Evolutionary conservation across 2,113 vertebrate genomes (phyloP).

Genomic region (Tupaia tana): DNA sequence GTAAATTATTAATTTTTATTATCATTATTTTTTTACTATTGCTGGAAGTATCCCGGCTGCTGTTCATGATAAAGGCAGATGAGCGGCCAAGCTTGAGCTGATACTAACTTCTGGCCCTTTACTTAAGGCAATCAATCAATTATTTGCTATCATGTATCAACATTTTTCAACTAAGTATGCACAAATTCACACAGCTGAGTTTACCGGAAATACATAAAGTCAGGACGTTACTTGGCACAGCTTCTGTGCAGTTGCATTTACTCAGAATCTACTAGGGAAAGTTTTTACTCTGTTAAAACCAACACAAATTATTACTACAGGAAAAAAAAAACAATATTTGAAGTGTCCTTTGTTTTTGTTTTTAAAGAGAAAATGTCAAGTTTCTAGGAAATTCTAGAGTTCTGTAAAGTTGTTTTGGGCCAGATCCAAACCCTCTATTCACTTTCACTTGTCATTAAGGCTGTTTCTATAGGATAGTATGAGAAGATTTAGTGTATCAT

Average conservation of each 20-base stretch:
- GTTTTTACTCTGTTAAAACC: conserved; percentile 24
- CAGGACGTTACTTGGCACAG: background rate
- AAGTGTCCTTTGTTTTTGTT: background rate
- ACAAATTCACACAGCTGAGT: background rate
- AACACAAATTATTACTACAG: background rate
- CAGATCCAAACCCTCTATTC: background rate
- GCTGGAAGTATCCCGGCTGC: no score
- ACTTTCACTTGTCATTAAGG: background rate
- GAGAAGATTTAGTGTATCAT: background rate
- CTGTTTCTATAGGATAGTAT: background rate
- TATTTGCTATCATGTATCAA: background rate
- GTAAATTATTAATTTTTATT: no score
- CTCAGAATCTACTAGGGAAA: conserved; percentile 13
- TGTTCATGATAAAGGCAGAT: no score
- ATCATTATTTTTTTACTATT: no score
- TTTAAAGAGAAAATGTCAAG: background rate
- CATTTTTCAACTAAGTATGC: background rate
- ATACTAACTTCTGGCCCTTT: conserved; percentile 9
- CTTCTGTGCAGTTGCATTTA: conserved; percentile 45
- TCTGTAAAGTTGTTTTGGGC: background rate
- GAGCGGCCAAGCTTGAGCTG: background rate
- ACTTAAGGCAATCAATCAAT: conserved; percentile 22
- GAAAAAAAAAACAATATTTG: conserved; percentile 21
- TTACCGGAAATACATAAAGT: background rate
- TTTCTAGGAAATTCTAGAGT: background rate